Percentiles rank a stretch among this genome's conserved stretches.
Conservation (phyloP, 2,113 vertebrate species). For the Cyanoderma ruficeps region DNA sequence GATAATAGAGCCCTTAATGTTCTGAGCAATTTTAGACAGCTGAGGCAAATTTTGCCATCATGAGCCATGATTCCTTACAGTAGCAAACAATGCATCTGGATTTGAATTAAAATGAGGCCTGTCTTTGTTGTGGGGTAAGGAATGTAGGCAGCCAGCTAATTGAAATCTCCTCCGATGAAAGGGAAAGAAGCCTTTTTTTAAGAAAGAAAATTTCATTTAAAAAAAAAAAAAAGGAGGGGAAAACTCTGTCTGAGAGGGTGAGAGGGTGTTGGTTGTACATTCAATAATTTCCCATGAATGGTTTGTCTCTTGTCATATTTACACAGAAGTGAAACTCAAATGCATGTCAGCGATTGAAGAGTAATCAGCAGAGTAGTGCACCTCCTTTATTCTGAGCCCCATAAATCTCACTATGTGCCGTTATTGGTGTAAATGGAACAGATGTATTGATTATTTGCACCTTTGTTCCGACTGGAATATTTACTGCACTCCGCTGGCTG, state of each 20-base stretch:
- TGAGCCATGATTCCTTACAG: background rate
- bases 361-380: conserved; percentile 44
- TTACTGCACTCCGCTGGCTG: background rate
- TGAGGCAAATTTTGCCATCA: conserved; percentile 26
- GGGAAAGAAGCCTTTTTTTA: background rate
- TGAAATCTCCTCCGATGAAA: background rate
- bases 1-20: conserved; percentile 17
- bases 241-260: background rate
- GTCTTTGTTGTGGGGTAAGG: background rate
- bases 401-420: conserved; percentile 54
- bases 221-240: background rate
- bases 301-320: conserved; percentile 37
- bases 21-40: conserved; percentile 28
- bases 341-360: conserved; percentile 10
- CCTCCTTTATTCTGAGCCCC: background rate
- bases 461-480: conserved; percentile 26
- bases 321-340: background rate
- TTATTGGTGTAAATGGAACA: conserved; percentile 21
- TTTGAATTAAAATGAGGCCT: background rate
- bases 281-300: background rate
- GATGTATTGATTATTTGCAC: conserved; percentile 61
- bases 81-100: background rate
- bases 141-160: background rate
- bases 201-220: background rate
- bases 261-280: background rate